Percentiles rank a stretch among this genome's conserved stretches.
phyloP scores from a whole-genome alignment of 2,797 vertebrate genomes.

The Octomys mimax region DNA sequence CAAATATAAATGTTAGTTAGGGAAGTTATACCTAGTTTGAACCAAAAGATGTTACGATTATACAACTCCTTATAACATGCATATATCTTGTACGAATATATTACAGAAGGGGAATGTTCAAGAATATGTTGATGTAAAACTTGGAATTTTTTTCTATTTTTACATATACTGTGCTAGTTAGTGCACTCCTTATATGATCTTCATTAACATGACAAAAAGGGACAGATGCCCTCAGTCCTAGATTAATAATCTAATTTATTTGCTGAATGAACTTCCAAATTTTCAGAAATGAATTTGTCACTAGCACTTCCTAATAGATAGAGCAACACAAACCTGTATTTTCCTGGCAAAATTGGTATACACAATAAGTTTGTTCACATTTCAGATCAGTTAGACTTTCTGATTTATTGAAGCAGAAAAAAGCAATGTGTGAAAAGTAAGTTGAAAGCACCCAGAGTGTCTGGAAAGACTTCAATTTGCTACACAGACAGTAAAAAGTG shows the following conservation, averaged over 20 bases:
- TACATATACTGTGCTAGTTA: not conserved
- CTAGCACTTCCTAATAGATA: not conserved
- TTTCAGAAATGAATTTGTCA: not conserved
- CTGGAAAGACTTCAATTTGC: not conserved
- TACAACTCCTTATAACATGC: not conserved
- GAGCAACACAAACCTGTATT: not conserved
- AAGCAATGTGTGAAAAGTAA: not conserved
- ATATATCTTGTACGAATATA: not conserved
- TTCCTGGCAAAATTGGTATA: not conserved
- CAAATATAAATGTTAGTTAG: not conserved
- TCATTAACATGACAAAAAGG: not conserved
- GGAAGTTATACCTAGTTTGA: not conserved
- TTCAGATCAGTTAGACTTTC: not conserved
- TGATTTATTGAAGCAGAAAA: not conserved
- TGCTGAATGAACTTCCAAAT: not conserved
- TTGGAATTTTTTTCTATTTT: not conserved
- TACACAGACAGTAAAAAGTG: not conserved
- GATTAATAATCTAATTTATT: not conserved
- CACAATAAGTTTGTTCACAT: not conserved
- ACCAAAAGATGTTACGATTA: not conserved
- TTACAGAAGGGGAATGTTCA: not conserved
- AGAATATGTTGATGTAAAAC: not conserved
- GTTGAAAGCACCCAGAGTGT: not conserved
- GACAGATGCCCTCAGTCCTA: not conserved
- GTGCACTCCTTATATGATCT: not conserved